Evolutionary conservation across 2,113 vertebrate genomes (phyloP), one percentile per base, ranked within the genome.

Genomic region (Bombycilla garrulus): DNA sequence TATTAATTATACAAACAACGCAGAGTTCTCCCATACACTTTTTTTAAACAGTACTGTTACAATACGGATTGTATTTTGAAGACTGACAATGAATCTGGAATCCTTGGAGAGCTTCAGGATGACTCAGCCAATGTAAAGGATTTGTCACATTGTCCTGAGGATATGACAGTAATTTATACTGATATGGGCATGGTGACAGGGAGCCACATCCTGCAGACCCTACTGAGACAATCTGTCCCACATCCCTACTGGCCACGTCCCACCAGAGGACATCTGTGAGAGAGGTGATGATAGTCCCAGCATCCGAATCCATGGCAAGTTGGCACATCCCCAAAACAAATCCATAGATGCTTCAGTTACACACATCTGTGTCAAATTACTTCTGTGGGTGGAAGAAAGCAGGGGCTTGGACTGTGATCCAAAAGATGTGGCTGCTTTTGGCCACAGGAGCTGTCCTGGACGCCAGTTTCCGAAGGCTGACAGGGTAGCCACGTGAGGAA

Each of bases 131-230:
- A 48, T 40, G 54, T 91, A 69, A 76, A 91, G 42, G 81, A 76
- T 95, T 95, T 95, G 80, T 94, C 76, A 92, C 0, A 0, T 85
- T 13, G 23, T 81, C 76, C 90, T 74, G 82, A 72, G 85, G 76
- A 88, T 92, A 83, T 90, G 88, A 84, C 82, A 92, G 76, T 88
- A 91, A 95, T 93, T 94, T 90, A 86, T 86, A 94, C 40, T 44
- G 69, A 35, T 93, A 81, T 3, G 64, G 44, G 58, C 1, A 11
- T 57, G 88, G 92, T 84, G 90, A 96, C 69, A 86, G 73, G 3
- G 12, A 96, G 53, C 65, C 65, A 54, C 60, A 80, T 90, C 88
- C 90, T 22, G 15, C 65, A 86, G 69, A 81, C 67, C 64, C 44
- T 73, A 40, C 45, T 33, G 62, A 66, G 85, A 70, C 71, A 74